Evolutionary conservation across 2,888 invertebrate genomes (phyloP), one percentile per base, ranked within the genome.

Genomic region (Idaea biselata): DNA sequence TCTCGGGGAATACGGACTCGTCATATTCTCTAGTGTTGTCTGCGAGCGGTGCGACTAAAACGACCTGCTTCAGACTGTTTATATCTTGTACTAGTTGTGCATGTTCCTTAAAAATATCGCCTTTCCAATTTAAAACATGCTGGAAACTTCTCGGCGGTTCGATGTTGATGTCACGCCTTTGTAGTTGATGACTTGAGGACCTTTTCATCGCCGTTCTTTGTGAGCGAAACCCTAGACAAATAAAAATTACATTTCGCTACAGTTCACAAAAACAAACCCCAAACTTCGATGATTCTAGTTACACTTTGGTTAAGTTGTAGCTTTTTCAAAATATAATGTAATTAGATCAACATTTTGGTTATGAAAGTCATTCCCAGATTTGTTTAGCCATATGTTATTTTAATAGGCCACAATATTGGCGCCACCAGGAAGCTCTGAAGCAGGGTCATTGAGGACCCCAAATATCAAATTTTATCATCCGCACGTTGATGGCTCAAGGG

Each of bases 21-120:
- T 91, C 91, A 63, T 91, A 90, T 69, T 91, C 91, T 64, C 78
- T 81, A 59, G 72, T 75, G 5, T 89, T 88, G 55, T 88, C 89
- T 1, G 66, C 69, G 1, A 88, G 68, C 0, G 91, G 89, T 11
- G 86, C 79, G 6, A 89, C 79, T 61, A 82, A 88, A 31, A 88
- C 82, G 1, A 84, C 75, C 68, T 91, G 91, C 33, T 83, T 81
- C 31, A 92, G 72, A 61, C 91, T 77, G 68, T 92, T 92, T 60
- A 92, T 92, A 66, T 92, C 91, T 66, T 89, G 91, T 6, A 92
- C 91, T 18, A 92, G 77, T 72, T 91, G 91, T 0, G 91, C 91
- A 68, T 92, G 91, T 65, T 91, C 91, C 66, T 86, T 90, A 7
- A 88, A 81, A 3, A 89, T 81, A 53, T 88, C 88, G 11, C 18